phyloP scores from a whole-genome alignment of 2,797 vertebrate genomes.

The Sebastes diploproa region DNA sequence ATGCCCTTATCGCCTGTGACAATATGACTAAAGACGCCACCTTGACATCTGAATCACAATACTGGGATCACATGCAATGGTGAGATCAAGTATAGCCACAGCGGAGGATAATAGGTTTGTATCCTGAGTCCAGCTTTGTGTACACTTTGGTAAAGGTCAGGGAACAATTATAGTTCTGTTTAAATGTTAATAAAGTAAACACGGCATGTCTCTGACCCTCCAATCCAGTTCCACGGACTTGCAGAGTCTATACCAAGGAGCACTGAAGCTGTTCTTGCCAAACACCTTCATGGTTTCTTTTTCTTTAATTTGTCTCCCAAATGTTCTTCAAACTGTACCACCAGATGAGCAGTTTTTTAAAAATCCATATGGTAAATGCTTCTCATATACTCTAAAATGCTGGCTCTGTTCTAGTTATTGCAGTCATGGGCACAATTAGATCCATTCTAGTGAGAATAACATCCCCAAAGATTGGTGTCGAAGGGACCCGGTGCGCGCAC shows the following conservation, averaged over 20 bases:
- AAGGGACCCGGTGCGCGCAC: not conserved
- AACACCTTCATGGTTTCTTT: not conserved
- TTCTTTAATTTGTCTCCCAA: slow-evolving; percentile 3
- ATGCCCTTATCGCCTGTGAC: not conserved
- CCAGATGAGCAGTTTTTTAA: not conserved
- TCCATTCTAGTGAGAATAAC: slow-evolving; percentile 2
- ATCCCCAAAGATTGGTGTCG: not conserved
- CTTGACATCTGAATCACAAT: not conserved
- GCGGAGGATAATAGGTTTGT: not conserved
- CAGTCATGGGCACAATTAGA: slow-evolving; percentile 4
- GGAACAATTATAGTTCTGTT: not conserved
- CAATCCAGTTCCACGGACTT: not conserved
- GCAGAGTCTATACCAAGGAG: not conserved
- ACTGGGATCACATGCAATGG: not conserved
- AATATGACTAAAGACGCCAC: not conserved
- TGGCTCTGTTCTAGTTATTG: slow-evolving; percentile 5
- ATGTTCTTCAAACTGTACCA: not conserved
- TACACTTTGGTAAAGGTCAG: not conserved
- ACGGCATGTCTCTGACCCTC: not conserved
- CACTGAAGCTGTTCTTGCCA: not conserved
- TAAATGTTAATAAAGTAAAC: not conserved
- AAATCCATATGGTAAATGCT: slow-evolving; percentile 22
- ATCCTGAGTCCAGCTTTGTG: not conserved
- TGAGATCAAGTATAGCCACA: not conserved
- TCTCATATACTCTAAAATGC: slow-evolving; percentile 3